Percentiles rank a stretch among this genome's conserved stretches.
Conservation (phyloP, 2,113 vertebrate genomes). For the Alligator sinensis region DNA sequence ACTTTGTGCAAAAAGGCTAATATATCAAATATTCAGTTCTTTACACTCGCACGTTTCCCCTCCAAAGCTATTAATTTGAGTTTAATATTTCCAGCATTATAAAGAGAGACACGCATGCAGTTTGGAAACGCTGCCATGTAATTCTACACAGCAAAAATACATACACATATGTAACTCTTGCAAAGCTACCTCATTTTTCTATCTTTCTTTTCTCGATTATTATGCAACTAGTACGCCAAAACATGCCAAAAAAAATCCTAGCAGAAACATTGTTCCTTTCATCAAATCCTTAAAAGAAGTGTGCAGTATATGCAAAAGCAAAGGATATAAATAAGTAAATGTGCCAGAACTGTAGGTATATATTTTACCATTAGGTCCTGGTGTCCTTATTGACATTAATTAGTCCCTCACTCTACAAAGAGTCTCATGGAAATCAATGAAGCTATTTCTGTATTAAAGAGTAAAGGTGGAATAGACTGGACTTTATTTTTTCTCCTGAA, state of each 20-base stretch:
- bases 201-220: neutral
- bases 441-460: constrained; percentile 1
- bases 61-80: neutral
- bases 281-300: too few species aligned
- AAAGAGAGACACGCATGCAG: neutral
- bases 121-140: neutral
- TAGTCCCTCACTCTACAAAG: neutral
- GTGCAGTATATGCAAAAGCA: neutral
- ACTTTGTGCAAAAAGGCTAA: neutral
- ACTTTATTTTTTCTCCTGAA: constrained; percentile 18
- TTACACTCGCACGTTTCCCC: too few species aligned
- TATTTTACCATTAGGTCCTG: neutral
- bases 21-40: too few species aligned
- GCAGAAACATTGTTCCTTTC: too few species aligned
- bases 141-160: neutral
- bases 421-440: constrained; percentile 2
- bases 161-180: neutral
- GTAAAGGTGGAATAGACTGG: neutral
- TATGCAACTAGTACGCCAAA: neutral
- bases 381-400: constrained; percentile 16
- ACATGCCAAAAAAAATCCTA: too few species aligned
- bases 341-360: neutral
- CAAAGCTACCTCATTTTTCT: neutral
- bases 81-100: too few species aligned
- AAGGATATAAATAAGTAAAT: neutral